A percentile compares a stretch with the other conserved stretches of the same genome.
Evolutionary conservation across 2,888 invertebrate genomes (phyloP).

Genomic region (Torymus aiolomorphi): DNA sequence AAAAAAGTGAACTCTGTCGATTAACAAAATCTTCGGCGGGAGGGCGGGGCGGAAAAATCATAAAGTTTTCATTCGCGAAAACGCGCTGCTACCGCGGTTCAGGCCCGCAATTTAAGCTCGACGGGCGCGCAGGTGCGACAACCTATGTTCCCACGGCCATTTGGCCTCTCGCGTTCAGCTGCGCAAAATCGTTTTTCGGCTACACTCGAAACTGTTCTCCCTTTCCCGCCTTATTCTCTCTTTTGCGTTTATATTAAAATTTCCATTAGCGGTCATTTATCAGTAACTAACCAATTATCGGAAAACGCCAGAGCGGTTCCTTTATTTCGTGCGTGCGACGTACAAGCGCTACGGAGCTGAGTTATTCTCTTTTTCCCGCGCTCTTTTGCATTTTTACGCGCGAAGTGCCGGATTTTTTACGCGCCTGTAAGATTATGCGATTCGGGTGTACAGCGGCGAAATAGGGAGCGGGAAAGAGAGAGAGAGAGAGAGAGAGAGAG

Average conservation of each 20-base stretch:
- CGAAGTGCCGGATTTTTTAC: conserved; percentile 26
- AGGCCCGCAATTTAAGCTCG: conserved; percentile 23
- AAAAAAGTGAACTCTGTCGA: too few relatives aligned
- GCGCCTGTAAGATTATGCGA: conserved; percentile 23
- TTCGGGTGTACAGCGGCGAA: neutral
- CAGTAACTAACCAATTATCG: conserved; percentile 36
- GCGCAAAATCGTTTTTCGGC: conserved; percentile 25
- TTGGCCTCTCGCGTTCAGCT: neutral
- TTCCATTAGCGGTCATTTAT: conserved; percentile 34
- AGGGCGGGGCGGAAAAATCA: neutral
- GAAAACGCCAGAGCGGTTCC: neutral
- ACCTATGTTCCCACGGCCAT: conserved; percentile 27
- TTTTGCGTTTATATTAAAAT: conserved; percentile 31
- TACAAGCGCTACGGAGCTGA: neutral
- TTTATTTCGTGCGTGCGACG: neutral
- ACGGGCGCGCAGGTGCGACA: conserved; percentile 39
- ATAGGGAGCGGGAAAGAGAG: neutral
- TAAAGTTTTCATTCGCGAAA: conserved; percentile 30
- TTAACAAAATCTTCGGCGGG: neutral
- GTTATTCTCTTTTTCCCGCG: neutral
- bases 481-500: too few relatives aligned
- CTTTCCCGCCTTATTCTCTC: neutral
- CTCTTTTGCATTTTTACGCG: conserved; percentile 24
- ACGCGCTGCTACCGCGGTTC: neutral
- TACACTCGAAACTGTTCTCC: neutral